Conservation (phyloP, 2,888 invertebrate genomes). For the Chrysomela aeneicollis region DNA sequence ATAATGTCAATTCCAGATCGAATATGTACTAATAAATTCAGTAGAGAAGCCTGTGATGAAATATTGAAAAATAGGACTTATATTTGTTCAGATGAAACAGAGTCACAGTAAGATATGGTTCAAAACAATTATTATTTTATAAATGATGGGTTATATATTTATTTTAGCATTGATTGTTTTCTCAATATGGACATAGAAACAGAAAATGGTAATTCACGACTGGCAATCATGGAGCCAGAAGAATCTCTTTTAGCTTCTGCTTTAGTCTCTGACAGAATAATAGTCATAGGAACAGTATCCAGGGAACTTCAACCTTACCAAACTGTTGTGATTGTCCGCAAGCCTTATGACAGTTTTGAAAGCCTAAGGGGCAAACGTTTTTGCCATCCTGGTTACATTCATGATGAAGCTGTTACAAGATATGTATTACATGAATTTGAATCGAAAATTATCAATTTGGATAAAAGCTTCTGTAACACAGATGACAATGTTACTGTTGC, state of each 20-base stretch:
- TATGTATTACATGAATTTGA: conserved; percentile 70
- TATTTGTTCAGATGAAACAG: conserved; percentile 38
- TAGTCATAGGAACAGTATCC: conserved; percentile 63
- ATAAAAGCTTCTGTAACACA: conserved; percentile 42
- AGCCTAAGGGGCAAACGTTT: conserved; percentile 65
- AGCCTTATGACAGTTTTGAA: conserved; percentile 61
- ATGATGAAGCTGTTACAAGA: conserved; percentile 67
- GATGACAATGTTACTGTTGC: conserved; percentile 59
- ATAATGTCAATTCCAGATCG: conserved; percentile 43
- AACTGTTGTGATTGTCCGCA: conserved; percentile 68
- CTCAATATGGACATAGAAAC: conserved; percentile 60
- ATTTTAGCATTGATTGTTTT: conserved; percentile 68
- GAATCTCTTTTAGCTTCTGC: conserved; percentile 66
- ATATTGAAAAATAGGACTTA: conserved; percentile 43
- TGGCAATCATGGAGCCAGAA: conserved; percentile 70
- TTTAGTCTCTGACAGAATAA: conserved; percentile 59
- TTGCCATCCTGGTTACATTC: conserved; percentile 72
- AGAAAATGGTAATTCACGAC: conserved; percentile 62
- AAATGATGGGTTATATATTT: conserved; percentile 9
- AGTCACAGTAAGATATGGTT: conserved; percentile 43
- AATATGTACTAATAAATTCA: conserved; percentile 42
- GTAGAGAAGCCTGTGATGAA: conserved; percentile 46
- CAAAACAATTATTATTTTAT: background rate
- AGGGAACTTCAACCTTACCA: conserved; percentile 61
- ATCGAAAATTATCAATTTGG: conserved; percentile 45